Percentiles rank a stretch among this genome's conserved stretches.
phyloP scores from a whole-genome alignment of 1,140 invertebrate genomes.

The Teleogryllus occipitalis region DNA sequence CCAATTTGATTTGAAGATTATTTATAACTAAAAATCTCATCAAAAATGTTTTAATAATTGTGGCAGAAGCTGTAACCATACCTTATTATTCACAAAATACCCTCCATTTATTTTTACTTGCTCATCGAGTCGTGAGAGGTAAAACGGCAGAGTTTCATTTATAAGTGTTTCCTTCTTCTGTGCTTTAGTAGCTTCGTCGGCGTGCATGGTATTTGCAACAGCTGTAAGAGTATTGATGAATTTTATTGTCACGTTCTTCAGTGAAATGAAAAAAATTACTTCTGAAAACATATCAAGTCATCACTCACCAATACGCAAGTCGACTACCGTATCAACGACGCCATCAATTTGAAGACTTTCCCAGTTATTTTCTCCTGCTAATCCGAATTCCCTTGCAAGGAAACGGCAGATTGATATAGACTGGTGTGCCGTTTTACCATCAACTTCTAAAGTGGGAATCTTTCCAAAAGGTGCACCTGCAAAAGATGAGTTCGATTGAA shows the following conservation, averaged over 20 bases:
- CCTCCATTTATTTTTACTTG: constrained; percentile 45
- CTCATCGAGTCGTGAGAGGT: constrained; percentile 38
- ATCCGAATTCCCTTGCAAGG: constrained; percentile 32
- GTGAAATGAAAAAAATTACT: too few species aligned
- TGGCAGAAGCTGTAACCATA: constrained; percentile 26
- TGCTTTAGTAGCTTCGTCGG: constrained; percentile 32
- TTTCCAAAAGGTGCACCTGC: constrained; percentile 33
- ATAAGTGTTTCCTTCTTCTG: constrained; percentile 29
- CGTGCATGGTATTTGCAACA: constrained; percentile 29
- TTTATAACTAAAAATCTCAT: too few species aligned
- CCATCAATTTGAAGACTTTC: constrained; percentile 27
- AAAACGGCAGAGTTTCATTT: constrained; percentile 34
- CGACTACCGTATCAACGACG: constrained; percentile 31
- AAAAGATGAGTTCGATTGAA: not conserved
- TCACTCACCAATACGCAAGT: constrained; percentile 30
- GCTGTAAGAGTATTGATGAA: constrained; percentile 23
- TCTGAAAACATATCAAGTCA: not conserved
- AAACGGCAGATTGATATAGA: constrained; percentile 32
- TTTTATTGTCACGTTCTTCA: too few species aligned
- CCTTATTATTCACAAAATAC: constrained; percentile 45
- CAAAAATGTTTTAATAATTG: not conserved
- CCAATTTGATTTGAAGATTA: too few species aligned
- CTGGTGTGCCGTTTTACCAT: constrained; percentile 32
- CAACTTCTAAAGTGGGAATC: constrained; percentile 31
- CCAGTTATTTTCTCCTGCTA: constrained; percentile 29